These are phyloP conservation scores for Ischnura elegans DNA, from an alignment of 2,888 invertebrate species.

Conservation along the genomic window DNA sequence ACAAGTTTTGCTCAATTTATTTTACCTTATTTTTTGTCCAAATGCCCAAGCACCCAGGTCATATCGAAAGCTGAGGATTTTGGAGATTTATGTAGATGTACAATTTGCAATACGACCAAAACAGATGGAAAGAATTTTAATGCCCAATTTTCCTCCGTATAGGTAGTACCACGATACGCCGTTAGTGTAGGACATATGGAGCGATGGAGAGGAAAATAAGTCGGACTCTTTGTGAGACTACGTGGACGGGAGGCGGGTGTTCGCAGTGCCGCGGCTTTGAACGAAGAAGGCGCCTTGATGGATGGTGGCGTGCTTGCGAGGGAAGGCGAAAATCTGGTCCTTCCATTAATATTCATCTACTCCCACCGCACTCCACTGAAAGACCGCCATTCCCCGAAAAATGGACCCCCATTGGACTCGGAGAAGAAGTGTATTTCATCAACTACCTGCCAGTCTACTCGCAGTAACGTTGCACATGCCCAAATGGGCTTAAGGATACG, in stretches of 20 bases:
- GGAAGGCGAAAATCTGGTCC: neutral
- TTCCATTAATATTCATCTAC: slow-evolving; percentile 22
- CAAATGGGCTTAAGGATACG: neutral
- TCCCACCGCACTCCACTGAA: neutral
- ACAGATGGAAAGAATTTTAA: too few species aligned
- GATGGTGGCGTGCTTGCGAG: neutral
- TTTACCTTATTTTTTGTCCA: too few species aligned
- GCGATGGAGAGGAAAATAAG: neutral
- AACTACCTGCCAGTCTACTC: neutral
- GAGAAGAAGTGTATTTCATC: neutral
- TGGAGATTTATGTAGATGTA: too few species aligned
- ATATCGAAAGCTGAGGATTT: too few species aligned
- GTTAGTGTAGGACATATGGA: too few species aligned
- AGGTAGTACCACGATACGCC: too few species aligned
- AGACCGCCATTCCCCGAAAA: neutral
- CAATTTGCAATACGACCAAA: too few species aligned
- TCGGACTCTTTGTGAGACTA: neutral
- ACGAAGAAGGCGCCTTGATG: neutral
- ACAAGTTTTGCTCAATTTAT: too few species aligned
- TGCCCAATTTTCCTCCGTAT: too few species aligned
- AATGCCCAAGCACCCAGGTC: too few species aligned
- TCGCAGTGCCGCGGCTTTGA: neutral
- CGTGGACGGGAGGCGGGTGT: neutral
- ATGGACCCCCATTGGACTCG: neutral
- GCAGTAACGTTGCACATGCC: neutral